phyloP scores from a whole-genome alignment of 2,888 invertebrate species.

The Chalcosyrphus nemorum region DNA sequence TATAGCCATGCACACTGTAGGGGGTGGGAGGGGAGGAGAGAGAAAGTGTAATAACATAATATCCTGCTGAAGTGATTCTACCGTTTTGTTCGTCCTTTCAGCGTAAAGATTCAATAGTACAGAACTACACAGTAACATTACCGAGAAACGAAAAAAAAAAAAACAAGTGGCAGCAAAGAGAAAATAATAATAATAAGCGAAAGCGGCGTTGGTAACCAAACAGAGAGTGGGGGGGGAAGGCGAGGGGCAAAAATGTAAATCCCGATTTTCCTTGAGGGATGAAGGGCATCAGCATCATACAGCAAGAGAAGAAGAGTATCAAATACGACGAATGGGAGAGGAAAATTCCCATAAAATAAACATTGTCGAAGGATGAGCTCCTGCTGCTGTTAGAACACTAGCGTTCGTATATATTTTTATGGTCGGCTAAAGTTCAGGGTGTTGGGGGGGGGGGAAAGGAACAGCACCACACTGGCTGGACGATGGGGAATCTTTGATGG shows the following conservation, averaged over 20 bases:
- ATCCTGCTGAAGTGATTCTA: conserved; percentile 60
- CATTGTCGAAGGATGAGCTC: conserved; percentile 65
- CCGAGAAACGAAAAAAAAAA: conserved; percentile 7
- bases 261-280: conserved; percentile 52
- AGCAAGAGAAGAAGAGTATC: conserved; percentile 44
- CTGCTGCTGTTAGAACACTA: conserved; percentile 27
- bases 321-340: conserved; percentile 49
- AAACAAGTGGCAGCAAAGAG: conserved; percentile 22
- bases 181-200: conserved; percentile 56
- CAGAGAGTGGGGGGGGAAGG: background rate
- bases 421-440: conserved; percentile 15
- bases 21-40: background rate
- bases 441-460: no score
- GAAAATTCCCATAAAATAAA: conserved; percentile 64
- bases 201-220: background rate
- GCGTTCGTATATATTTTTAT: conserved; percentile 59
- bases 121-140: conserved; percentile 21
- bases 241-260: conserved; percentile 48
- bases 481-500: conserved; percentile 38
- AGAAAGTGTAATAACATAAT: conserved; percentile 67
- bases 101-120: conserved; percentile 44
- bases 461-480: no score
- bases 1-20: conserved; percentile 32
- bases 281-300: conserved; percentile 42
- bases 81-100: conserved; percentile 60